These are phyloP conservation scores for Chrysolina haemoptera DNA, from an alignment of 2,888 invertebrate genomes.

Conservation along the genomic window DNA sequence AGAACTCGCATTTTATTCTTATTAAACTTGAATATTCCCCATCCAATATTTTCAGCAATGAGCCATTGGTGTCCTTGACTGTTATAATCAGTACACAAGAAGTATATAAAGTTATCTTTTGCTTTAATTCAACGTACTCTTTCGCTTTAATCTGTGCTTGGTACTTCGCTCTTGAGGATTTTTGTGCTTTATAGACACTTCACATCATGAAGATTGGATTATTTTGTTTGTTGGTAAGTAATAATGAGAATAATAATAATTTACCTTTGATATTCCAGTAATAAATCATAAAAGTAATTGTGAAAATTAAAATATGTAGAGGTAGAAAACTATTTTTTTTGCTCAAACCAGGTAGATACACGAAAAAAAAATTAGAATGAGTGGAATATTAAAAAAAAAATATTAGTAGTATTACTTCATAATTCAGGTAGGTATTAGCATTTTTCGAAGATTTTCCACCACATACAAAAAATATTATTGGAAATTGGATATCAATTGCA, in stretches of 20 bases:
- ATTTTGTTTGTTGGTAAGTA: constrained; percentile 12
- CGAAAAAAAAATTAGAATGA: too few species aligned
- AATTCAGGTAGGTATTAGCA: too few species aligned
- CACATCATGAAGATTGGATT: constrained; percentile 9
- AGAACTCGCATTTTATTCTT: neutral
- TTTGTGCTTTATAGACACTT: neutral
- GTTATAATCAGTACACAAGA: neutral
- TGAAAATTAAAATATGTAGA: too few species aligned
- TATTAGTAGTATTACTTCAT: too few species aligned
- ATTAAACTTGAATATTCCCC: neutral
- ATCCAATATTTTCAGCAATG: neutral
- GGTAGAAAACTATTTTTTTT: too few species aligned
- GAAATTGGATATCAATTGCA: too few species aligned
- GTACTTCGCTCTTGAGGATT: neutral
- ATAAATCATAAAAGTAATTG: too few species aligned
- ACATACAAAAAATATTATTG: too few species aligned
- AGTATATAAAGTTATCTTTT: constrained; percentile 1
- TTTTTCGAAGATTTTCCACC: too few species aligned
- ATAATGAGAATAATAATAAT: neutral
- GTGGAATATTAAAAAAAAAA: too few species aligned
- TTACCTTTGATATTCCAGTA: too few species aligned
- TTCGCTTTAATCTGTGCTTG: neutral
- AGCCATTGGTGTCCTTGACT: neutral
- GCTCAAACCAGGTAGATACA: too few species aligned
- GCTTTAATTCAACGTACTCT: neutral